These are phyloP conservation scores for Myiopsitta monachus DNA, from an alignment of 2,113 vertebrate species.

Conservation along the genomic window DNA sequence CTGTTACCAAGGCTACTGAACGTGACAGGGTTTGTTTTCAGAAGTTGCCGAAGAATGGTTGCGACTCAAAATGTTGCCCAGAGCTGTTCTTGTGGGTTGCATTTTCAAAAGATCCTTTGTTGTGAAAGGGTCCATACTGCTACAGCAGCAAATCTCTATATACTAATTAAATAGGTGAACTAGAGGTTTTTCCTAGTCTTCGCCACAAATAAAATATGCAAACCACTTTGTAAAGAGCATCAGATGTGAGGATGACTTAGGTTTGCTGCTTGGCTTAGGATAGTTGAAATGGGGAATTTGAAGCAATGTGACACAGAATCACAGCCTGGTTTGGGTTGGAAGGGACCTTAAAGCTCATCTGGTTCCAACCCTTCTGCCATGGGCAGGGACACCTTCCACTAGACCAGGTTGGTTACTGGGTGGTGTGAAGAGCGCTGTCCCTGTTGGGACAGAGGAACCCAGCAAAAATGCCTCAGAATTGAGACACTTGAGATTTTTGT, in stretches of 20 bases:
- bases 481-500: neutral
- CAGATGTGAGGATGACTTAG: neutral
- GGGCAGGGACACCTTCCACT: neutral
- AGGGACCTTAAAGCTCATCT: neutral
- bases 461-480: neutral
- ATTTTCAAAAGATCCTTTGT: neutral
- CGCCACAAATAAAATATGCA: neutral
- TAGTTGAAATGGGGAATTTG: neutral
- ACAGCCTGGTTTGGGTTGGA: neutral
- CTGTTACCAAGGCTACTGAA: slow-evolving; percentile 16
- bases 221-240: slow-evolving; percentile 3
- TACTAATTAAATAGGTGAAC: neutral
- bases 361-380: neutral
- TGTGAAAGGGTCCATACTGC: slow-evolving; percentile 20
- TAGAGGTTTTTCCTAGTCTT: neutral
- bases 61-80: neutral
- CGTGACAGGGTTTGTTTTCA: neutral
- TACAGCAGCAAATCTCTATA: neutral
- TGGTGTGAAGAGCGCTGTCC: rapidly evolving
- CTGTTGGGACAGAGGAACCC: rapidly evolving
- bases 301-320: neutral
- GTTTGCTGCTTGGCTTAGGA: neutral
- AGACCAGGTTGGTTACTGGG: neutral
- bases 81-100: neutral
- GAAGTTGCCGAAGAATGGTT: neutral